Evolutionary conservation across 92 coral and sea anemone genomes (phyloP).

Genomic region (Palythoa heliodiscus): DNA sequence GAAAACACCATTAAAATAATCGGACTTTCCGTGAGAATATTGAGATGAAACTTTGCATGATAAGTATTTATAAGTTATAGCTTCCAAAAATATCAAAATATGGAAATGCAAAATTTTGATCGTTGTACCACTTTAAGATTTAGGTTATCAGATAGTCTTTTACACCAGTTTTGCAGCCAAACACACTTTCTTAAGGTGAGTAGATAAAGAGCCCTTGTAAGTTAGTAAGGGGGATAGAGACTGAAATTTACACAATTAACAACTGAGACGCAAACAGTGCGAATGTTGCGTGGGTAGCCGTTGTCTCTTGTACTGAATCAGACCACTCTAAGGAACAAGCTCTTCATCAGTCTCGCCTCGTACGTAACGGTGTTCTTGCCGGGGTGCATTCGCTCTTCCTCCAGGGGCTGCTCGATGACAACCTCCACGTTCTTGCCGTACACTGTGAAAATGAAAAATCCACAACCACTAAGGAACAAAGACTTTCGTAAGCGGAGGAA

Average conservation of each 20-base stretch:
- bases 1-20: too few relatives aligned
- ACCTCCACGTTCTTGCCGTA: conserved; percentile 96
- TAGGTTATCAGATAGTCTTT: neutral
- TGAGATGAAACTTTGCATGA: too few relatives aligned
- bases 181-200: neutral
- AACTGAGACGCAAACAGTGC: neutral
- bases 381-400: conserved; percentile 94
- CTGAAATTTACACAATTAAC: too few relatives aligned
- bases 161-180: neutral
- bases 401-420: conserved; percentile 92
- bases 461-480: neutral
- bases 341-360: conserved; percentile 92
- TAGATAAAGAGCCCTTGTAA: neutral
- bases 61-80: too few relatives aligned
- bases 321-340: conserved; percentile 85
- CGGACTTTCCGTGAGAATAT: too few relatives aligned
- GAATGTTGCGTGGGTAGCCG: neutral
- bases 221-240: neutral
- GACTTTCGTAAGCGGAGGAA: neutral
- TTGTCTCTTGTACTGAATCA: conserved; percentile 11
- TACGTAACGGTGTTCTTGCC: conserved; percentile 98
- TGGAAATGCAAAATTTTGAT: too few relatives aligned
- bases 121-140: too few relatives aligned
- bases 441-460: conserved; percentile 50
- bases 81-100: too few relatives aligned